Percentiles rank a stretch among this genome's conserved stretches.
phyloP scores from a whole-genome alignment of 2,797 vertebrate genomes.

The Myripristis jacobus region DNA sequence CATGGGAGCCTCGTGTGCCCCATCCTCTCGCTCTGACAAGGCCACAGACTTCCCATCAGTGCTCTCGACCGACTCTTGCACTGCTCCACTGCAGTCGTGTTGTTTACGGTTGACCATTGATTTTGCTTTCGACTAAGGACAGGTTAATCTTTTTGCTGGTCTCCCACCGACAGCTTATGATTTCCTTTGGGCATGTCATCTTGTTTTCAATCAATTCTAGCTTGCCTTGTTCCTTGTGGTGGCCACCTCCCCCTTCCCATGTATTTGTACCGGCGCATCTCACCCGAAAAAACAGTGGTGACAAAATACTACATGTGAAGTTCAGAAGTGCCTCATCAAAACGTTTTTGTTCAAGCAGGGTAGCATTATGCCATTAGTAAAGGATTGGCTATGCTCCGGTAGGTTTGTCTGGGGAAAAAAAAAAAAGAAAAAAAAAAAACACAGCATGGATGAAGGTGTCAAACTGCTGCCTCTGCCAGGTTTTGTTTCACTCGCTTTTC shows the following conservation, averaged over 20 bases:
- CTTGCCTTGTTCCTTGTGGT: conserved; percentile 32
- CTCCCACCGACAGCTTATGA: conserved; percentile 57
- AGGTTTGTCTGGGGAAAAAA: conserved; percentile 48
- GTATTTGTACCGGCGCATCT: neutral
- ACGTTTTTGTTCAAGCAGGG: conserved; percentile 19
- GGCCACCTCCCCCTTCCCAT: neutral
- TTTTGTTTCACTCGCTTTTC: conserved; percentile 35
- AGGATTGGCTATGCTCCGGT: conserved; percentile 46
- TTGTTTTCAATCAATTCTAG: conserved; percentile 48
- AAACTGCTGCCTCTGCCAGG: conserved; percentile 8
- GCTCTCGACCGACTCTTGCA: too few relatives aligned
- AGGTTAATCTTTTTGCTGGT: conserved; percentile 57
- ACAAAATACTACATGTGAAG: conserved; percentile 40
- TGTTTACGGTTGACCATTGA: conserved; percentile 53
- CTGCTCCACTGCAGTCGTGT: neutral
- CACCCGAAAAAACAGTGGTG: conserved; percentile 28
- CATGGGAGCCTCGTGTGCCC: neutral
- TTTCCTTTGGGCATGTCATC: conserved; percentile 56
- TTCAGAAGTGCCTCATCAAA: conserved; percentile 46
- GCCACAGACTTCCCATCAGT: conserved; percentile 9
- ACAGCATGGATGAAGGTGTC: conserved; percentile 47
- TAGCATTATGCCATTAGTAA: conserved; percentile 45
- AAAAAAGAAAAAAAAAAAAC: conserved; percentile 42
- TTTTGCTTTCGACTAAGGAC: conserved; percentile 56
- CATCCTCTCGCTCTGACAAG: conserved; percentile 2